Evolutionary conservation across 2,113 vertebrate genomes (phyloP).

Genomic region (Nibea coibor): DNA sequence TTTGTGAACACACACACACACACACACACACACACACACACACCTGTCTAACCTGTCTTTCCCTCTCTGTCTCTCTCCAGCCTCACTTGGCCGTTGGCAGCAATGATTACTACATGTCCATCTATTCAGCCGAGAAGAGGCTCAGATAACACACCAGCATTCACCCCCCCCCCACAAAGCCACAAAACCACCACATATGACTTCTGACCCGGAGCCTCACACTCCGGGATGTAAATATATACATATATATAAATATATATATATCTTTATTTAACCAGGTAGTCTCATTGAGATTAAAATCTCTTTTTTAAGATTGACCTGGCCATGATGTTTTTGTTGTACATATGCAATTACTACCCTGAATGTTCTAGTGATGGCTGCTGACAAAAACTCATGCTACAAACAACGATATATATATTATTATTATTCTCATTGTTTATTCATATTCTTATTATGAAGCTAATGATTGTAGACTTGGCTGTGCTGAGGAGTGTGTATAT

Average conservation of each 20-base stretch:
- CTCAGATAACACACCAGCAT: conserved; percentile 89
- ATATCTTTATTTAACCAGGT: no score
- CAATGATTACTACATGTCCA: conserved; percentile 99
- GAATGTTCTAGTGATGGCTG: conserved; percentile 90
- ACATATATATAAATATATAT: no score
- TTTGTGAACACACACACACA: background rate
- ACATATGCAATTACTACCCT: conserved; percentile 88
- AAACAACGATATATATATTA: conserved; percentile 72
- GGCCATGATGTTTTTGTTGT: conserved; percentile 79
- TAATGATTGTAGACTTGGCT: conserved; percentile 85
- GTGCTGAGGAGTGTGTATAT: conserved; percentile 83
- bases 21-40: background rate
- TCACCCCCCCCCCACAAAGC: conserved; percentile 10
- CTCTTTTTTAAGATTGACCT: no score
- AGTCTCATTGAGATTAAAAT: no score
- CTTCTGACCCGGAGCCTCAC: conserved; percentile 51
- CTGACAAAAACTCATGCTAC: conserved; percentile 83
- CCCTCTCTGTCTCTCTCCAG: conserved; percentile 75
- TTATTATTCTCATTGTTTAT: conserved; percentile 80
- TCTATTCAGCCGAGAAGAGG: conserved; percentile 98
- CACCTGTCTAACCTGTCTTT: background rate
- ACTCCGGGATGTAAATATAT: conserved; percentile 76
- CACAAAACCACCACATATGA: conserved; percentile 46
- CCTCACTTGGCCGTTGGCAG: conserved; percentile 97
- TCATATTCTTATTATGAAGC: conserved; percentile 84